phyloP scores from a whole-genome alignment of 35 echinoderm and acorn worm genomes.

The Ophiothrix spiculata region DNA sequence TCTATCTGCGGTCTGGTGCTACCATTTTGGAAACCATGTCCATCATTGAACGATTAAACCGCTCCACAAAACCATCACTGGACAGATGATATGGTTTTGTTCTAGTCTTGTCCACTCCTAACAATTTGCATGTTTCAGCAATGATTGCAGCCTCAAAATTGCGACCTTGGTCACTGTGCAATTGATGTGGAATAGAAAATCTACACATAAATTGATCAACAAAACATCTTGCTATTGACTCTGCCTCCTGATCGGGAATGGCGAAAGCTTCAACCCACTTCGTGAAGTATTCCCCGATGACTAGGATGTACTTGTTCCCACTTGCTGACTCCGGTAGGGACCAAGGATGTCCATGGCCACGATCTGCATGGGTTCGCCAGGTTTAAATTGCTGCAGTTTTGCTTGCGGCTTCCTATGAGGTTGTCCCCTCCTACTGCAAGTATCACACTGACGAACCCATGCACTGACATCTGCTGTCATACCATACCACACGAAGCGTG shows the following conservation, averaged over 20 bases:
- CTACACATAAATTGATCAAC: slow-evolving; percentile 6
- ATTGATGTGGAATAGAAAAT: background rate
- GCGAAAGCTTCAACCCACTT: slow-evolving; percentile 74
- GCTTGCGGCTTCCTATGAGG: slow-evolving; percentile 26
- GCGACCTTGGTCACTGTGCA: slow-evolving; percentile 40
- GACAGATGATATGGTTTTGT: slow-evolving; percentile 61
- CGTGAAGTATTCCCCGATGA: slow-evolving; percentile 65
- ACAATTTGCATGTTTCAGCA: slow-evolving; percentile 37
- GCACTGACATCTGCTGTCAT: slow-evolving; percentile 30
- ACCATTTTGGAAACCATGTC: slow-evolving; percentile 4
- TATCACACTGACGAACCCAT: slow-evolving; percentile 32
- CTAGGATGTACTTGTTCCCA: slow-evolving; percentile 33
- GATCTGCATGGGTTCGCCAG: too few species aligned
- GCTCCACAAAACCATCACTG: slow-evolving; percentile 52
- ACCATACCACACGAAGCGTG: slow-evolving; percentile 36
- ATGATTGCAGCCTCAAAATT: slow-evolving; percentile 62
- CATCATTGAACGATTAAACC: slow-evolving; percentile 43
- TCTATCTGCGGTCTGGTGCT: slow-evolving; percentile 9
- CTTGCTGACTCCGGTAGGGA: too few species aligned
- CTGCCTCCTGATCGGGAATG: slow-evolving; percentile 44
- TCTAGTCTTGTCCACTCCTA: slow-evolving; percentile 52
- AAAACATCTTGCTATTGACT: background rate
- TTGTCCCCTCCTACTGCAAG: slow-evolving; percentile 37
- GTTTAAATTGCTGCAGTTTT: slow-evolving; percentile 32
- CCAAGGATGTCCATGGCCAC: too few species aligned